These are phyloP conservation scores for Alces alces DNA, from an alignment of 2,113 vertebrate genomes.

Conservation along the genomic window DNA sequence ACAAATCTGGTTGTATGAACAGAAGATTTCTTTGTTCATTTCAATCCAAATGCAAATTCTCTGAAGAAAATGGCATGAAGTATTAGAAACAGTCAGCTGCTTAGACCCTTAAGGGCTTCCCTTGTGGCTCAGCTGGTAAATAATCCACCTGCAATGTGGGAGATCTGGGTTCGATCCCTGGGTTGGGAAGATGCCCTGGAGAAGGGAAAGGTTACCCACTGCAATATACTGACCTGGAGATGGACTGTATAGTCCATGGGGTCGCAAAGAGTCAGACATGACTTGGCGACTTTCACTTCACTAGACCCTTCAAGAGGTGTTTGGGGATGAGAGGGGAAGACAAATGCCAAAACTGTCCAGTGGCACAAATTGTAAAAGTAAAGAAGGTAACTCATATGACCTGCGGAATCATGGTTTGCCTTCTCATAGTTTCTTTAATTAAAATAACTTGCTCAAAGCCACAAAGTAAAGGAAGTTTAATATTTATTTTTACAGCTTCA, in stretches of 20 bases:
- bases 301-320: background rate
- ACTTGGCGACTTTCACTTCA: background rate
- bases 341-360: background rate
- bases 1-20: background rate
- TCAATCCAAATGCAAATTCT: background rate
- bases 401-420: background rate
- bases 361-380: background rate
- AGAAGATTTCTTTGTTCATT: background rate
- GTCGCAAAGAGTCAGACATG: background rate
- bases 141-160: background rate
- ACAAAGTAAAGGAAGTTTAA: conserved; percentile 12
- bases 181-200: background rate
- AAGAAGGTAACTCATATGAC: background rate
- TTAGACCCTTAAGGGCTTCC: background rate
- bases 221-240: background rate
- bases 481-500: conserved; percentile 21
- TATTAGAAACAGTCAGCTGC: background rate
- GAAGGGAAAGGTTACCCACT: background rate
- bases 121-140: background rate
- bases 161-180: background rate
- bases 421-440: conserved; percentile 4
- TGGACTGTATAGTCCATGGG: background rate
- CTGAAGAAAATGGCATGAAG: background rate
- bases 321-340: background rate
- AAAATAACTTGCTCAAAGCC: background rate